Conservation (phyloP, 2,113 vertebrate genomes). For the Microtus richardsoni region DNA sequence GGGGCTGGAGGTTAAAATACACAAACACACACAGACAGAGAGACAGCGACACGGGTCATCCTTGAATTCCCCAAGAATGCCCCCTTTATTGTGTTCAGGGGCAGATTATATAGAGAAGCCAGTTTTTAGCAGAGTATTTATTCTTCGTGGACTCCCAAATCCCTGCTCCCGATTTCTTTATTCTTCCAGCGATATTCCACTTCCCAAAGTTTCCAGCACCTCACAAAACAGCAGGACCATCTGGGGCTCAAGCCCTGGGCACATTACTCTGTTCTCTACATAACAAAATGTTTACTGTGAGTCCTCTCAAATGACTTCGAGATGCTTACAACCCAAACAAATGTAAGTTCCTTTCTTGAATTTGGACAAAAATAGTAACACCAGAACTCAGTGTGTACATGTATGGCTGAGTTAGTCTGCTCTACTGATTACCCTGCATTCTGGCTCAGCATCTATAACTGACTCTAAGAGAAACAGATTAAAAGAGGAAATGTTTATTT, state of each 20-base stretch:
- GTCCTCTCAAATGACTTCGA: background rate
- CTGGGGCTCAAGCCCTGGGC: background rate
- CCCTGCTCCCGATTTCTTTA: background rate
- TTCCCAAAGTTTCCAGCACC: background rate
- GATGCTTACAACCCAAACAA: background rate
- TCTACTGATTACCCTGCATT: background rate
- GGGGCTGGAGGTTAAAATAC: too few species aligned
- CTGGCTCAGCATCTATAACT: background rate
- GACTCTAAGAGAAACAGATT: background rate
- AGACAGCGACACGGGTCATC: too few species aligned
- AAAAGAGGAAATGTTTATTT: background rate
- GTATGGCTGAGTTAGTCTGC: background rate
- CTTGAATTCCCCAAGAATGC: too few species aligned
- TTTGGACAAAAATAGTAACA: background rate
- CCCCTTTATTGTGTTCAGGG: too few species aligned
- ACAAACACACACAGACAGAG: too few species aligned
- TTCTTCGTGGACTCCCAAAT: background rate
- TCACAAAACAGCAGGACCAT: background rate
- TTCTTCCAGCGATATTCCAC: background rate
- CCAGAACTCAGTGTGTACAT: background rate
- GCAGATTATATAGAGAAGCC: background rate
- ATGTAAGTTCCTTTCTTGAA: background rate
- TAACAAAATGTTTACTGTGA: background rate
- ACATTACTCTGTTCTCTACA: background rate
- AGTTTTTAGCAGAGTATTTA: background rate